Evolutionary conservation across 1,140 invertebrate species (phyloP), one percentile per base, ranked within the genome.

Genomic region (Drosophila parvula): DNA sequence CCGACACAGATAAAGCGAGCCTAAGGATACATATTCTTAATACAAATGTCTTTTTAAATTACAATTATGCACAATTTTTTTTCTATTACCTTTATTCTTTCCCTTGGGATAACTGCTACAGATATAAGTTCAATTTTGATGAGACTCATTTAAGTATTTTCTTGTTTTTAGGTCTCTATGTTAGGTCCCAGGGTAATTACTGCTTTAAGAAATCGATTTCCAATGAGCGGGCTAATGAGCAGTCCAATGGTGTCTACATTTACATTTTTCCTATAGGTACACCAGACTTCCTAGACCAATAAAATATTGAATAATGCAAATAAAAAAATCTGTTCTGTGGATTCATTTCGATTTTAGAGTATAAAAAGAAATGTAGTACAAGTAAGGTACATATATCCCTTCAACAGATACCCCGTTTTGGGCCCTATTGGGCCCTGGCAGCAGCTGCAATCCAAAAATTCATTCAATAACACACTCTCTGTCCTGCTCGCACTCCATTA

Each of bases 381-480:
- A n/a, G n/a, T n/a, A n/a, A n/a, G n/a, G n/a, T n/a, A n/a, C n/a
- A n/a, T n/a, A n/a, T 22, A 22, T 22, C 22, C 22, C 22, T 22
- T 22, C 22, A 22, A 3, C 22, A 22, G 14, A 18, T 67, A 48
- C n/a, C 5, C 43, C 11, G 32, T n/a, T 55, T 32, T 10, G 12
- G 8, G 22, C 16, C 10, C n/a, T 10, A 44, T 32, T 61, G 27
- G 12, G 9, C 3, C 16, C 36, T 28, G 12, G 36, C 36, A 41
- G 61, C 65, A 69, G 65, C 61, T 67, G 38, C 61, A 38, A 44
- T 43, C 9, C 28, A 10, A 32, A 50, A 34, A 63, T 34, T 44
- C 59, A 67, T 68, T 65, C 64, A 68, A 51, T 38, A 43, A 43
- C 45, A 36, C 22, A 48, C 14, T 11, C 5, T 1, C 30, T 32